Evolutionary conservation across 2,888 invertebrate genomes (phyloP), one percentile per base, ranked within the genome.

Genomic region (Scaptomyza parva): DNA sequence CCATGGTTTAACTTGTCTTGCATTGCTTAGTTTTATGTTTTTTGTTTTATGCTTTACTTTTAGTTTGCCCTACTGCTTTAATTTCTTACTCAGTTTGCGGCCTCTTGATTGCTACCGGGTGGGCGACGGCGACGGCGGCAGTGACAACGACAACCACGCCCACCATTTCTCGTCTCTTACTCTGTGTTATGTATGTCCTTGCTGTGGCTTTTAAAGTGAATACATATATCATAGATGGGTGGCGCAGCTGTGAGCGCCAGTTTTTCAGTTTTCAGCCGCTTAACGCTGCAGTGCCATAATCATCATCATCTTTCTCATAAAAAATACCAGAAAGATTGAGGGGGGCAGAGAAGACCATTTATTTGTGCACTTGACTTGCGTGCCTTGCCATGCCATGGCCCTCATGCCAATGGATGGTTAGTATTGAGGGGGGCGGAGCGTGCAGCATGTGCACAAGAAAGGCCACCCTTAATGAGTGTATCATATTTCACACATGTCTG

Each of bases 401-500:
- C n/a, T 47, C 81, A 76, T 70, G 70, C 60, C 70, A 66, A 57
- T 66, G 43, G 45, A 26, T 18, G 12, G 24, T 0, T 2, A 1
- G 22, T 2, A 12, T 2, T 0, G 8, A 12, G 24, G 7, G 24
- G 28, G 8, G 26, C 2, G n/a, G 3, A 11, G 18, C 2, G n/a
- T 14, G 54, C 17, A 59, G 33, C 41, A 30, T 50, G 53, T 33
- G 47, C n/a, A n/a, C 55, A 37, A 26, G 47, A 50, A 65, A 62
- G 51, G 55, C 57, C 45, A 47, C 62, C 62, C 74, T 65, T 77
- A 83, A 81, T 83, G 84, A 81, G 80, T 70, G 70, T 80, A 81
- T 81, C 81, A 78, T 83, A 75, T 81, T 83, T 81, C 80, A 77
- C 70, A 80, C 77, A 70, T 66, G 64, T 63, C 60, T 58, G 77